phyloP scores from a whole-genome alignment of 2,888 invertebrate species.

The Melanophora roralis region DNA sequence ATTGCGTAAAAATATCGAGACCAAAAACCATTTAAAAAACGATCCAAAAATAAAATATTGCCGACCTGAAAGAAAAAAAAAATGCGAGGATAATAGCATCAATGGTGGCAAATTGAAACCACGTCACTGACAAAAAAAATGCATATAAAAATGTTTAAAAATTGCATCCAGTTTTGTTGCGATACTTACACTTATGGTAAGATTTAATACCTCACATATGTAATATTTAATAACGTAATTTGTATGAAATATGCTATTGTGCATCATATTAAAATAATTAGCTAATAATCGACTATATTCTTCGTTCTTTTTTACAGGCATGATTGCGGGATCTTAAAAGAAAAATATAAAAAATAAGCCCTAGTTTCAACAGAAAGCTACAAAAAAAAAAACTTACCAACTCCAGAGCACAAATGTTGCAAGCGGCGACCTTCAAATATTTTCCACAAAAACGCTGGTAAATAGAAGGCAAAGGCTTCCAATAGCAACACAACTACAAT shows the following conservation, averaged over 20 bases:
- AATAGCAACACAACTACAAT: constrained; percentile 72
- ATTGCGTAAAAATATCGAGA: constrained; percentile 69
- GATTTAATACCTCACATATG: constrained; percentile 85
- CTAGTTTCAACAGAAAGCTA: background rate
- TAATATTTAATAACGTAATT: constrained; percentile 82
- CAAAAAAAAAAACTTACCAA: constrained; percentile 63
- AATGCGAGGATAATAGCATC: too few species aligned
- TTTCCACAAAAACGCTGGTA: constrained; percentile 73
- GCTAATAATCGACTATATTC: constrained; percentile 65
- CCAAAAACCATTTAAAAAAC: constrained; percentile 73
- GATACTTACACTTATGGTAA: constrained; percentile 83
- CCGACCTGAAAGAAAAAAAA: constrained; percentile 63
- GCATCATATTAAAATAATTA: constrained; percentile 67
- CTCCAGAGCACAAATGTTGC: constrained; percentile 70
- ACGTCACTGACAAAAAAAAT: too few species aligned
- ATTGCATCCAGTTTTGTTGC: too few species aligned
- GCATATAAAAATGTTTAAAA: too few species aligned
- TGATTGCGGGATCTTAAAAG: constrained; percentile 54
- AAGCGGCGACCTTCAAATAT: constrained; percentile 77
- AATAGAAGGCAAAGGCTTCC: constrained; percentile 71
- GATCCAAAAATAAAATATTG: constrained; percentile 71
- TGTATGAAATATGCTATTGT: constrained; percentile 67
- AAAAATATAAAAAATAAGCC: background rate
- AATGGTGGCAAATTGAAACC: too few species aligned
- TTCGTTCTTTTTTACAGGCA: constrained; percentile 64